Evolutionary conservation across 1,140 invertebrate genomes (phyloP), one percentile per base, ranked within the genome.

Genomic region (Schmidtea mediterranea): DNA sequence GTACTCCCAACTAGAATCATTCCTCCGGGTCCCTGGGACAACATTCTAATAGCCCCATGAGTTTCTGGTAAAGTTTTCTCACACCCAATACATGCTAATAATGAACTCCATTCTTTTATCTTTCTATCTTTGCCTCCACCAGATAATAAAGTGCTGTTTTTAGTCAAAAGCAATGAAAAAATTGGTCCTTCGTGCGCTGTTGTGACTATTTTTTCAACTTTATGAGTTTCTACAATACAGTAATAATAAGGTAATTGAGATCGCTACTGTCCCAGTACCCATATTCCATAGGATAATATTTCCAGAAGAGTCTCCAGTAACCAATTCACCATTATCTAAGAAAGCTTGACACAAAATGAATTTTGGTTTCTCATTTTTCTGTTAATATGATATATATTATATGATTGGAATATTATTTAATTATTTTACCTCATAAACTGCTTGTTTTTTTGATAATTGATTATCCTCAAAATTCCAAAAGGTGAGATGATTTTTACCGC

Each of bases 271-370:
- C 26, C 26, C 54, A 71, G 72, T n/a, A 72, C 82, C 82, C 70
- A 79, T 73, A 6, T 72, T 74, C 82, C 83, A 89, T 40, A 86
- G 70, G 16, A 78, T 76, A 43, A 90, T 73, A 61, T 78, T 83
- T 39, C 84, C 84, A 68, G 78, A 84, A 1, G 81, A 83, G 57
- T 92, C 84, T 1, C 83, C 86, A 0, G 82, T 83, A 5, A 92
- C 77, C 1, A 90, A 78, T 59, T 87, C 80, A 22, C 81, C 81
- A 56, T 75, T 76, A 54, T 80, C 78, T 54, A 79, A 77, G 62
- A 90, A 90, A 0, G 77, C 76, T 39, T 89, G 65, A 56, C 80
- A 84, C 12, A 83, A 78, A 3, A 90, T 78, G 62, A 82, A 89
- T 69, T 84, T 86, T 1, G 86, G 82, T 58, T 86, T 86, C 53